Base-by-base conservation (phyloP, 2,888 invertebrate genomes). In the Orgyia antiqua region DNA sequence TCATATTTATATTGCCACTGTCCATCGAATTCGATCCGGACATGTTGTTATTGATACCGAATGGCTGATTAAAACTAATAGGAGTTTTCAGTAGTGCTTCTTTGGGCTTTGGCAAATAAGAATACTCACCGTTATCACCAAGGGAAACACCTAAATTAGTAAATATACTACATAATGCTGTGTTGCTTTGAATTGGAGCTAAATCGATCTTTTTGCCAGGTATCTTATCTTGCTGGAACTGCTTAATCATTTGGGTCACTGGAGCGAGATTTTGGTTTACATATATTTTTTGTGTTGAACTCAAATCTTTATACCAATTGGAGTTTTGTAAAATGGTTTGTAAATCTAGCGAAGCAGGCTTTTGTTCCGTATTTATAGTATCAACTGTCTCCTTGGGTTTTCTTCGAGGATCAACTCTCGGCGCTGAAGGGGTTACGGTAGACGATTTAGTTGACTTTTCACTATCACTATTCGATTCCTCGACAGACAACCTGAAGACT, bases 231-330 rank as follows among this genome's bases (percentile, higher is more conserved):
- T 89, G 90, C 42, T 91, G 88, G 46, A 87, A 88, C 51, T 88
- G 89, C 61, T 91, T 90, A 11, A 89, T 69, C 67, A 87, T 87
- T 44, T 88, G 88, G 4, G 90, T 89, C 7, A 91, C 86, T 13
- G 88, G 78, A 1, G 90, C 89, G 54, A 93, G 66, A 60, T 92
- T 88, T 55, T 92, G 91, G 59, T 92, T 92, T 0, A 92, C 88
- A 70, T 90, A 88, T 48, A 92, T 88, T 72, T 92, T 93, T 60
- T 91, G 90, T 43, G 91, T 92, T 32, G 91, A 91, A 50, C 91
- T 92, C 26, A 92, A 74, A 40, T 90, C 91, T 61, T 90, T 91
- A 58, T 92, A 93, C 88, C 92, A 92, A 33, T 86, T 87, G 0
- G 92, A 92, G 57, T 88, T 89, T 68, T 92, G 91, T 29, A 92